A percentile compares a stretch with the other conserved stretches of the same genome.
Evolutionary conservation across 2,797 vertebrate species (phyloP).

Genomic region (Schizopygopsis pylzovi): DNA sequence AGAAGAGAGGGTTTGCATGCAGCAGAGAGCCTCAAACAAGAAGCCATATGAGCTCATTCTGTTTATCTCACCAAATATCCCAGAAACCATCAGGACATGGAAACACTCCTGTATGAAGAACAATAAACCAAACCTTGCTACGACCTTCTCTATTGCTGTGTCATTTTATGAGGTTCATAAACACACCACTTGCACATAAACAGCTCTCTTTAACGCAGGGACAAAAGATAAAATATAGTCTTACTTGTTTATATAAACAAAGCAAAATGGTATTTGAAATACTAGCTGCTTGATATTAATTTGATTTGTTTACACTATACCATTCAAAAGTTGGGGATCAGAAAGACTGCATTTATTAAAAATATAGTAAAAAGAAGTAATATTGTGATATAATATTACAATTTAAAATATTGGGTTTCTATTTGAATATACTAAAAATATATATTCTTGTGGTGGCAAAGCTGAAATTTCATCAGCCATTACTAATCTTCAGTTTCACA

Average conservation of each 20-base stretch:
- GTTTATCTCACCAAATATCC: constrained; percentile 1
- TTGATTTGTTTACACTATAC: background rate
- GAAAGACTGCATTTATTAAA: background rate
- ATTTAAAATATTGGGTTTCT: background rate
- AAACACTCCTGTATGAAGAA: constrained; percentile 4
- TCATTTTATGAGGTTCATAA: background rate
- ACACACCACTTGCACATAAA: constrained; percentile 4
- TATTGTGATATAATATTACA: background rate
- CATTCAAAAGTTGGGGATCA: too few species aligned
- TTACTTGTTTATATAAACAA: background rate
- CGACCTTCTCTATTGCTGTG: background rate
- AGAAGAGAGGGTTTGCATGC: background rate
- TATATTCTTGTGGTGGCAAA: background rate
- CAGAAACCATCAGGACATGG: constrained; percentile 22
- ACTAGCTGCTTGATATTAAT: background rate
- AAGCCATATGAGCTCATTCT: constrained; percentile 1
- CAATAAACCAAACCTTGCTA: background rate
- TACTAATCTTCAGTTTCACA: background rate
- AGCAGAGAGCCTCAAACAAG: constrained; percentile 26
- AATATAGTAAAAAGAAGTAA: background rate
- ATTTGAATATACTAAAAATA: background rate
- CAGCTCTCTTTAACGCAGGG: background rate
- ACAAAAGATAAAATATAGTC: background rate
- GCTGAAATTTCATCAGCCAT: background rate
- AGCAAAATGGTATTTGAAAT: background rate